These are phyloP conservation scores for Monochamus saltuarius DNA, from an alignment of 1,140 invertebrate genomes.

Conservation along the genomic window DNA sequence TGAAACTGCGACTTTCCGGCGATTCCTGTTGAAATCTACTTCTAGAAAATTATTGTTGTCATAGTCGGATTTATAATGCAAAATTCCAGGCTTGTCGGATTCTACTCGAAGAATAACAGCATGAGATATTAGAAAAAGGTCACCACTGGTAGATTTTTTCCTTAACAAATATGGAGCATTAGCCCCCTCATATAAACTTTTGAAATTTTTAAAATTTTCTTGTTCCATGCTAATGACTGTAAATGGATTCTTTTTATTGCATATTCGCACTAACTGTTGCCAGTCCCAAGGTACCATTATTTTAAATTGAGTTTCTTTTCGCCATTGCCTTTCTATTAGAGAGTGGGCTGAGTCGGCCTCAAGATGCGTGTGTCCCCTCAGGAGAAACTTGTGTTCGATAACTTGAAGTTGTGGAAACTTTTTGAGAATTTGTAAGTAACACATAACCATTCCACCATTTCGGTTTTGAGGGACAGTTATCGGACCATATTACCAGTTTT, in stretches of 20 bases:
- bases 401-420: conserved; percentile 4
- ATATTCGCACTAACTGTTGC: conserved; percentile 13
- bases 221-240: conserved; percentile 3
- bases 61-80: no score
- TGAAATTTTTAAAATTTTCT: conserved; percentile 18
- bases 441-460: no score
- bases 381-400: conserved; percentile 25
- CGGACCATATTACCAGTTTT: conserved; percentile 15
- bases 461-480: conserved; percentile 11
- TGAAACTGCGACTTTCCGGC: no score
- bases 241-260: background rate
- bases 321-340: conserved; percentile 18
- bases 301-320: conserved; percentile 10
- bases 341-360: conserved; percentile 22
- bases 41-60: no score
- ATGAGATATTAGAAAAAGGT: no score
- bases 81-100: no score
- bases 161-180: no score
- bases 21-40: no score
- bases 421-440: no score
- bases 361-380: conserved; percentile 24
- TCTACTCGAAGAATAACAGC: no score
- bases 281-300: conserved; percentile 25
- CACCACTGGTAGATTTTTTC: no score
- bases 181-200: background rate